Conservation (phyloP, 2,797 vertebrate genomes). For the Aphelocoma californica region DNA sequence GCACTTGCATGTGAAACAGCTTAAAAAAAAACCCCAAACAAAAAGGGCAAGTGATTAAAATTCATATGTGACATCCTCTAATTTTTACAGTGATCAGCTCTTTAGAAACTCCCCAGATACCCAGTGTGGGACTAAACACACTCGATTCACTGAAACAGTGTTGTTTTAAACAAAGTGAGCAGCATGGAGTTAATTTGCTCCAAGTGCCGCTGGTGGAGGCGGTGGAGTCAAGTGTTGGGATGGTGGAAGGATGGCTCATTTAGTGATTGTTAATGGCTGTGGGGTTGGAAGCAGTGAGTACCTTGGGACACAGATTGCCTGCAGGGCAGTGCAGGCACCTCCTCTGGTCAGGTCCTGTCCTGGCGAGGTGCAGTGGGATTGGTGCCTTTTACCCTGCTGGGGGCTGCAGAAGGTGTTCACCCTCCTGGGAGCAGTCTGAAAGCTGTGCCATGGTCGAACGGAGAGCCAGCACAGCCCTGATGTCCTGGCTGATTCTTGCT, state of each 20-base stretch:
- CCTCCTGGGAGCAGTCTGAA: background rate
- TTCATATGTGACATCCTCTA: background rate
- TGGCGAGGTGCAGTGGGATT: fast-evolving
- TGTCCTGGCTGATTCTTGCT: background rate
- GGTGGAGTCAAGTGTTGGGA: no score
- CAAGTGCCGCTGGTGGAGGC: background rate
- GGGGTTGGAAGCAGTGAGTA: background rate
- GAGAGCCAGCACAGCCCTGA: background rate
- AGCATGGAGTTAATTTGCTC: background rate
- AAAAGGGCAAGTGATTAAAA: background rate
- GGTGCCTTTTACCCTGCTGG: background rate
- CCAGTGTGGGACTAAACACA: background rate
- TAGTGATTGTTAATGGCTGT: no score
- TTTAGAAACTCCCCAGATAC: background rate
- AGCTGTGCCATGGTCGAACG: background rate
- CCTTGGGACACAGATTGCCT: background rate
- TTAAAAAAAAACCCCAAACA: background rate
- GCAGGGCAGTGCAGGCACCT: background rate
- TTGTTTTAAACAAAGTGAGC: background rate
- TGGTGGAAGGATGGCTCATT: background rate
- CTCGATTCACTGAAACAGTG: fast-evolving
- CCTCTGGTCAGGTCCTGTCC: background rate
- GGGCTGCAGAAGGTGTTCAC: background rate
- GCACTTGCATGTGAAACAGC: background rate
- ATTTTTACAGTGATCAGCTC: background rate